phyloP scores from a whole-genome alignment of 2,888 invertebrate genomes.

The Schizotus pectinicornis region DNA sequence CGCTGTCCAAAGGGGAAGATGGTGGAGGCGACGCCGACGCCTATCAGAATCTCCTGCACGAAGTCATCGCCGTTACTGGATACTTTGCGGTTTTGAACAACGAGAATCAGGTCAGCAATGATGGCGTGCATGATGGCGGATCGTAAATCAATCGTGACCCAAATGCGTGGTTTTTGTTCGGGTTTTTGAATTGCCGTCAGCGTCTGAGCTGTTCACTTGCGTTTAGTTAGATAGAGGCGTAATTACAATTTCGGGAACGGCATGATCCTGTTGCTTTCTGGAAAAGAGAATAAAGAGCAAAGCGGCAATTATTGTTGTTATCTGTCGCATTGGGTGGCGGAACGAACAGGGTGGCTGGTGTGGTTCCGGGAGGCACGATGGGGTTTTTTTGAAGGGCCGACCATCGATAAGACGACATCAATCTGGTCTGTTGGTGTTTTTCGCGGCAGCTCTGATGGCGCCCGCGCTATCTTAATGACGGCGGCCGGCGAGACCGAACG shows the following conservation, averaged over 20 bases:
- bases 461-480: conserved; percentile 48
- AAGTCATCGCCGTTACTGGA: conserved; percentile 80
- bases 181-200: too few species aligned
- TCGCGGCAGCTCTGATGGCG: conserved; percentile 39
- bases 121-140: conserved; percentile 4
- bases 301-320: too few species aligned
- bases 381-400: too few species aligned
- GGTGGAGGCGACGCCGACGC: conserved; percentile 61
- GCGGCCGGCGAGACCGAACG: conserved; percentile 32
- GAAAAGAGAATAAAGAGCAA: too few species aligned
- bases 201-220: too few species aligned
- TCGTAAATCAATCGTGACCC: conserved; percentile 23
- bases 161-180: neutral
- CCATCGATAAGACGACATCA: conserved; percentile 12
- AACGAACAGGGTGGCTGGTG: too few species aligned
- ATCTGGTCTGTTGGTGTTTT: conserved; percentile 27
- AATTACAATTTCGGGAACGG: too few species aligned
- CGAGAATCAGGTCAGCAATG: conserved; percentile 72
- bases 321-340: too few species aligned
- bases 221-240: too few species aligned
- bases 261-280: too few species aligned
- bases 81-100: conserved; percentile 82
- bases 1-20: conserved; percentile 60
- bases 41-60: conserved; percentile 73
- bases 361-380: too few species aligned